Conservation (phyloP, 2,797 vertebrate species). For the Oryzias sinensis region DNA sequence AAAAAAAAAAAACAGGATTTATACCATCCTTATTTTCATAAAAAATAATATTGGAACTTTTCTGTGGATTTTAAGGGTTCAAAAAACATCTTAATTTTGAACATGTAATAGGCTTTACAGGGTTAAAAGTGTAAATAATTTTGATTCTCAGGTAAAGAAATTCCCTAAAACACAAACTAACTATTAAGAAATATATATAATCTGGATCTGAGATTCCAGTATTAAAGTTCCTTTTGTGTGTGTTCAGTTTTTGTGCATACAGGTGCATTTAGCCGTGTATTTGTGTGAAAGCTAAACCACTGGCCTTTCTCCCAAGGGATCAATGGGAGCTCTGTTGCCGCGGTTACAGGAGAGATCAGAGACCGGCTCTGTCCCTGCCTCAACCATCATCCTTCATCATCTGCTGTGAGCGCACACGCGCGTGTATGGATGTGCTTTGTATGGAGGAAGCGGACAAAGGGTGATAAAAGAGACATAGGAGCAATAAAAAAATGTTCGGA, state of each 20-base stretch:
- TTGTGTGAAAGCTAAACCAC: conserved; percentile 55
- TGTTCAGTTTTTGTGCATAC: conserved; percentile 1
- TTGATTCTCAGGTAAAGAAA: too few species aligned
- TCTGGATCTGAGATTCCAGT: conserved; percentile 19
- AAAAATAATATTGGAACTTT: too few species aligned
- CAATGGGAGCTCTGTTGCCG: conserved; percentile 79
- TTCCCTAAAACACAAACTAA: too few species aligned
- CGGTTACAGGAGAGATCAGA: conserved; percentile 77
- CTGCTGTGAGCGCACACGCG: conserved; percentile 29
- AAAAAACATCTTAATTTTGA: too few species aligned
- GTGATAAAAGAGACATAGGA: conserved; percentile 46
- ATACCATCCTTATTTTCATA: too few species aligned
- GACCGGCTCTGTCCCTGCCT: conserved; percentile 72
- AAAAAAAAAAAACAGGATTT: too few species aligned
- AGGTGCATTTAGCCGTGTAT: conserved; percentile 38
- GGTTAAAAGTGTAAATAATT: too few species aligned
- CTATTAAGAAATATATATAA: background rate
- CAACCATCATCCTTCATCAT: conserved; percentile 70
- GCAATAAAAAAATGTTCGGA: conserved; percentile 29
- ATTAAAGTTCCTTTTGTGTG: conserved; percentile 10
- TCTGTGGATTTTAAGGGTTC: too few species aligned
- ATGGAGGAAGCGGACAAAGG: conserved; percentile 28
- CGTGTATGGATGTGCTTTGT: conserved; percentile 8
- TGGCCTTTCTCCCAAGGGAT: conserved; percentile 71
- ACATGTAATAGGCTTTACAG: too few species aligned